Evolutionary conservation across 2,797 vertebrate species (phyloP), one percentile per base, ranked within the genome.

Genomic region (Meda fulgida): DNA sequence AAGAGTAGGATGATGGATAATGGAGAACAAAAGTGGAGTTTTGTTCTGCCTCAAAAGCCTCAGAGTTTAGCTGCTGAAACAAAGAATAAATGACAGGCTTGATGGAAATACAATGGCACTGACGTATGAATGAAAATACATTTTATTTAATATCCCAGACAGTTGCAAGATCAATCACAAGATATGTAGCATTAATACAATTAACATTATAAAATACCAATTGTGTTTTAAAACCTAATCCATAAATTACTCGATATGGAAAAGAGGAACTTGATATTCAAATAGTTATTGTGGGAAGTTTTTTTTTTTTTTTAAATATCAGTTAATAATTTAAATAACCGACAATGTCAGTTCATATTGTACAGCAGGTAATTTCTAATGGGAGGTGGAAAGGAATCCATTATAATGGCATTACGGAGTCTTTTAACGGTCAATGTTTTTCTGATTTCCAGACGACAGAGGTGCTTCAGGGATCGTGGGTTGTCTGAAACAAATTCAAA

Each of bases 371-470:
- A 96, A 86, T 89, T 90, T 88, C 87, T 95, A 80, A 97, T 89
- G 75, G 92, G 29, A 51, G 94, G 90, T 73, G 96, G 96, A 77
- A 97, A 92, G 48, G 92, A 95, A 86, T 92, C 90, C 92, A 96
- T 87, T 51, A 92, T 88, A 43, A 92, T 90, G 4, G 90, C 90
- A 72, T 95, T 94, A 88, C 93, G 92, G 60, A 96, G 93, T 83
- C 89, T 94, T 86, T 91, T 95, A 81, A 96, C 89, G 38, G 96
- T 96, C 89, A 97, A 70, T 65, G 90, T 69, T 81, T 91, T 94
- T 84, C 96, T 93, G 90, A 97, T 95, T 92, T 94, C 93, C 89
- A 97, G 92, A 43, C 95, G 92, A 89, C 96, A 97, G 78, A 97
- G 93, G 88, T 97, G 96, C 77, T 92, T 93, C 89, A 97, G 85